Conservation (phyloP, 2,888 invertebrate species). For the Clunio marinus region DNA sequence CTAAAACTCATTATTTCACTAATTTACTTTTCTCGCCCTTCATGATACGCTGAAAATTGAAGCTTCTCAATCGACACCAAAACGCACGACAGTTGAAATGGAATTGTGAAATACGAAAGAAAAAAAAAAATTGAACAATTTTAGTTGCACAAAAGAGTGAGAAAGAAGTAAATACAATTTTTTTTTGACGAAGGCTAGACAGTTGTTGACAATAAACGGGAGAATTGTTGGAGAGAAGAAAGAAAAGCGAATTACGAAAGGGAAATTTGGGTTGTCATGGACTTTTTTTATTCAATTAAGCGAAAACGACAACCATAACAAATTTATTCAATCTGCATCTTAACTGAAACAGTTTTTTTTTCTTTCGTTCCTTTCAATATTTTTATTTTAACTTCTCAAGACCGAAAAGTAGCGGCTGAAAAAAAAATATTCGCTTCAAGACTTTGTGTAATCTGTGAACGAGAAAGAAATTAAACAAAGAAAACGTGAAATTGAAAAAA, state of each 20-base stretch:
- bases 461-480: conserved; percentile 5
- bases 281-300: conserved; percentile 35
- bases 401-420: not conserved
- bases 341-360: not conserved
- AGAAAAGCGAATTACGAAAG: conserved; percentile 35
- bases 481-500: conserved; percentile 34
- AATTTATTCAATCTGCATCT: conserved; percentile 36
- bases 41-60: not conserved
- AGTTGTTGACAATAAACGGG: conserved; percentile 32
- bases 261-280: conserved; percentile 34
- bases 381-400: too few relatives aligned
- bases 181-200: conserved; percentile 34
- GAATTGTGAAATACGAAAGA: not conserved
- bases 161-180: not conserved
- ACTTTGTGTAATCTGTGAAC: not conserved
- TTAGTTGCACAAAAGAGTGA: not conserved
- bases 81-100: not conserved
- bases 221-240: not conserved
- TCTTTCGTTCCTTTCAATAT: conserved; percentile 18
- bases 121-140: not conserved
- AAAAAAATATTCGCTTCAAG: not conserved
- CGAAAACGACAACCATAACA: conserved; percentile 36
- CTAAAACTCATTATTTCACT: conserved; percentile 15
- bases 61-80: not conserved
- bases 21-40: not conserved